phyloP scores from a whole-genome alignment of 2,888 invertebrate species.

The Cephus runcator region DNA sequence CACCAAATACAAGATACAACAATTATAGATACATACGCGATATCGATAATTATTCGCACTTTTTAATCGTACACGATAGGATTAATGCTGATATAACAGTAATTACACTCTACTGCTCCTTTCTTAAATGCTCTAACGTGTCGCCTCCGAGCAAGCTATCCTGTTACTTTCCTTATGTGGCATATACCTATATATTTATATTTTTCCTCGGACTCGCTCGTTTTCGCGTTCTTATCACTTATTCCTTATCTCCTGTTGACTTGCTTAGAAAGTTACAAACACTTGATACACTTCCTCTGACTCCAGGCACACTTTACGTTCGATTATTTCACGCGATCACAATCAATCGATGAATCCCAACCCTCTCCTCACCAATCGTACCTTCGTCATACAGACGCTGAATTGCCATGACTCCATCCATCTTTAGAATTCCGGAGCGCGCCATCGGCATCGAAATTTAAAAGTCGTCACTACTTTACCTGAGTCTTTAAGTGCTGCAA shows the following conservation, averaged over 20 bases:
- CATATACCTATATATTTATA: slow-evolving; percentile 13
- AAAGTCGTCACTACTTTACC: slow-evolving; percentile 75
- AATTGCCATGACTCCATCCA: background rate
- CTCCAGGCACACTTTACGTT: background rate
- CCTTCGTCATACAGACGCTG: background rate
- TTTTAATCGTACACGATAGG: slow-evolving; percentile 14
- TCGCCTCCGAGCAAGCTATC: slow-evolving; percentile 37
- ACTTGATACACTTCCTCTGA: slow-evolving; percentile 2
- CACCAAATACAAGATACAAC: slow-evolving; percentile 15
- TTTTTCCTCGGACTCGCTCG: slow-evolving; percentile 5
- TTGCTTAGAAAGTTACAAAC: slow-evolving; percentile 14
- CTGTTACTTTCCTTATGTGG: slow-evolving; percentile 25
- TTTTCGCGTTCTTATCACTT: background rate
- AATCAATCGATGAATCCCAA: slow-evolving; percentile 5
- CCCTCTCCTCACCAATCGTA: background rate
- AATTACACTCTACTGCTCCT: slow-evolving; percentile 24
- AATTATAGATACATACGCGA: slow-evolving; percentile 22
- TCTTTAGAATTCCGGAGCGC: background rate
- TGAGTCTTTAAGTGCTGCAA: slow-evolving; percentile 92
- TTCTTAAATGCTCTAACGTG: slow-evolving; percentile 41
- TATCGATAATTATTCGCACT: slow-evolving; percentile 19
- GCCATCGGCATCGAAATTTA: background rate
- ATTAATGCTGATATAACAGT: slow-evolving; percentile 17
- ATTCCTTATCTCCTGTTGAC: slow-evolving; percentile 1
- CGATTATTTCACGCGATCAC: slow-evolving; percentile 1